Evolutionary conservation across 2,797 vertebrate genomes (phyloP), one percentile per base, ranked within the genome.

Genomic region (Adelosebastes latens): DNA sequence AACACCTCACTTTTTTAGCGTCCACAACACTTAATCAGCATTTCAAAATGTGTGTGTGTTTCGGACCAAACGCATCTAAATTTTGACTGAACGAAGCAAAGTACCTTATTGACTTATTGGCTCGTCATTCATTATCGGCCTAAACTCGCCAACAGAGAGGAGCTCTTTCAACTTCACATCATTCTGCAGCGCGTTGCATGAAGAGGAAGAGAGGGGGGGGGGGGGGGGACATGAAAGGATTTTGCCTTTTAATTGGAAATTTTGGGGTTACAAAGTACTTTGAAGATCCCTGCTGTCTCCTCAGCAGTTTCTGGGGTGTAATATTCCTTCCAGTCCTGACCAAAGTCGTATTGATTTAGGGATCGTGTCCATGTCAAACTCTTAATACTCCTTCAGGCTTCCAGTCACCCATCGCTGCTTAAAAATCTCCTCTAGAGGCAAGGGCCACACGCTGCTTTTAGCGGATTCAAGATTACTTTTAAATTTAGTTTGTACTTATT

Each of bases 201-300:
- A 18, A 55, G 64, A 20, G 6, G 36, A 24, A 36, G 52, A 27
- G 9, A n/a, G n/a, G 14, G 6, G 25, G 6, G 18, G 25, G 49
- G 39, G 31, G 9, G 10, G 18, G 29, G 31, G 31, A 53, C 59
- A 72, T 82, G 73, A 73, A 80, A 83, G 80, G 82, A 74, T 49
- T 85, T 68, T 56, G 32, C 11, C 22, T 77, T 61, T 77, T 81
- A 83, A 85, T 77, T 81, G 34, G 65, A 80, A 69, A 49, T 24
- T 72, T 72, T 5, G 29, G 56, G 27, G 24, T 85, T 77, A 34
- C 20, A 6, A 58, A 71, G 60, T 16, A 29, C 76, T 86, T 76
- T 84, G 71, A 84, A 77, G 70, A 27, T 66, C 27, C 58, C 59
- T 42, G 63, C 59, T 71, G 75, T 72, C 55, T 79, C 64, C 56